phyloP scores from a whole-genome alignment of 1,140 invertebrate genomes.

The Cecropterus lyciades region DNA sequence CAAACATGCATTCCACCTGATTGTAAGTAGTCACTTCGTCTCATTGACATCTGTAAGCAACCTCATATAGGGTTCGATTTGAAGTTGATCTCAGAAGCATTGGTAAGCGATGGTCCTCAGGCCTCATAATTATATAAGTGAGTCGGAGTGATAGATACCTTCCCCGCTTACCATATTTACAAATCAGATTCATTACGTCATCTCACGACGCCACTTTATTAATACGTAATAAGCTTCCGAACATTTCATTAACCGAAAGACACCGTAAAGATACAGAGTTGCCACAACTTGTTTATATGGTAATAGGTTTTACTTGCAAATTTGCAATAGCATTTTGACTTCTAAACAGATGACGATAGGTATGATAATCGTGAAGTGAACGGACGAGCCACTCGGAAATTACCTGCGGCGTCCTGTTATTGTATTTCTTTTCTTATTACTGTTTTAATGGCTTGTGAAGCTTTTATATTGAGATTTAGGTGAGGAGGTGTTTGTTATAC shows the following conservation, averaged over 20 bases:
- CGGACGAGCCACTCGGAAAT: conserved; percentile 1
- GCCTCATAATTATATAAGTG: no score
- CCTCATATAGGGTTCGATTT: no score
- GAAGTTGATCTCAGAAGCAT: no score
- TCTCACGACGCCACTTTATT: conserved; percentile 8
- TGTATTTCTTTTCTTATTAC: conserved; percentile 30
- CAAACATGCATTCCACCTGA: no score
- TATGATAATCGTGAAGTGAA: neutral
- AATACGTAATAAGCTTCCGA: conserved; percentile 28
- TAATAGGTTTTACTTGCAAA: conserved; percentile 33
- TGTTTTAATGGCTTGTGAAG: conserved; percentile 29
- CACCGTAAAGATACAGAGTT: conserved; percentile 32
- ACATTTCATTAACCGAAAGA: conserved; percentile 23
- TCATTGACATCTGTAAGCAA: no score
- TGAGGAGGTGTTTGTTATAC: neutral
- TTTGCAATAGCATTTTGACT: neutral
- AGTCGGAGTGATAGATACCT: no score
- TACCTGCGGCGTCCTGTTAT: conserved; percentile 24
- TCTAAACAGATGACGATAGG: neutral
- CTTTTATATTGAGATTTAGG: conserved; percentile 14
- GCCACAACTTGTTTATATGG: conserved; percentile 41
- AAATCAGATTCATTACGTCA: conserved; percentile 9
- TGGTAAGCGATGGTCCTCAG: no score
- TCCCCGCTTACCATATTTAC: no score
- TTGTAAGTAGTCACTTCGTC: no score